A percentile compares a stretch with the other conserved stretches of the same genome.
Evolutionary conservation across 2,888 invertebrate species (phyloP).

Genomic region (Polyommatus icarus): DNA sequence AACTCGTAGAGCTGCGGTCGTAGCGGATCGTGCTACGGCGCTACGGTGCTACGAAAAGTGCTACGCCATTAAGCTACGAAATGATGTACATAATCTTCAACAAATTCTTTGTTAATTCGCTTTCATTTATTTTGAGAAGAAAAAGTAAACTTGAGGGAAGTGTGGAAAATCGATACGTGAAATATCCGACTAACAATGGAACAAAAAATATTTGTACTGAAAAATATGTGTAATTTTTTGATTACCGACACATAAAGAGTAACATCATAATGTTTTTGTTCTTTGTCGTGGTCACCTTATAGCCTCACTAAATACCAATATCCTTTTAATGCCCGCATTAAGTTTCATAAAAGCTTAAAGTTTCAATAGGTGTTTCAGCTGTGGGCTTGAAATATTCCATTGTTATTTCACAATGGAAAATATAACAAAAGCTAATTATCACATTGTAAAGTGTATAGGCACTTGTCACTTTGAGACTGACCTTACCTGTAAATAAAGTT

Average conservation of each 20-base stretch:
- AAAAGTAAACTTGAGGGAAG: too few relatives aligned
- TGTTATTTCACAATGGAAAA: not conserved
- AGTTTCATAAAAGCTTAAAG: not conserved
- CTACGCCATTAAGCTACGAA: not conserved
- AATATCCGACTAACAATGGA: too few relatives aligned
- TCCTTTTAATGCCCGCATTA: not conserved
- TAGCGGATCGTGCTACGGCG: not conserved
- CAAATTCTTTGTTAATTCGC: too few relatives aligned
- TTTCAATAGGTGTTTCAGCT: not conserved
- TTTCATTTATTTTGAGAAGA: too few relatives aligned
- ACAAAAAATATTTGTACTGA: too few relatives aligned
- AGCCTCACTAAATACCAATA: not conserved
- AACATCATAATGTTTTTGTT: not conserved
- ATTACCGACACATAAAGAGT: too few relatives aligned
- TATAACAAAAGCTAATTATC: not conserved
- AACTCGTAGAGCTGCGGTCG: not conserved
- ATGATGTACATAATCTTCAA: not conserved
- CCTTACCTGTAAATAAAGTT: not conserved
- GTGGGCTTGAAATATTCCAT: not conserved
- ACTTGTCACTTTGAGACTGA: not conserved
- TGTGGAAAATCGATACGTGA: too few relatives aligned
- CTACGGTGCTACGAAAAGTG: not conserved
- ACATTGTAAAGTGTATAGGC: not conserved
- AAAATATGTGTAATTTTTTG: too few relatives aligned
- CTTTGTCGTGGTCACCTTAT: not conserved